Evolutionary conservation across 2,113 vertebrate species (phyloP), one percentile per base, ranked within the genome.

Genomic region (Syrrhaptes paradoxus): DNA sequence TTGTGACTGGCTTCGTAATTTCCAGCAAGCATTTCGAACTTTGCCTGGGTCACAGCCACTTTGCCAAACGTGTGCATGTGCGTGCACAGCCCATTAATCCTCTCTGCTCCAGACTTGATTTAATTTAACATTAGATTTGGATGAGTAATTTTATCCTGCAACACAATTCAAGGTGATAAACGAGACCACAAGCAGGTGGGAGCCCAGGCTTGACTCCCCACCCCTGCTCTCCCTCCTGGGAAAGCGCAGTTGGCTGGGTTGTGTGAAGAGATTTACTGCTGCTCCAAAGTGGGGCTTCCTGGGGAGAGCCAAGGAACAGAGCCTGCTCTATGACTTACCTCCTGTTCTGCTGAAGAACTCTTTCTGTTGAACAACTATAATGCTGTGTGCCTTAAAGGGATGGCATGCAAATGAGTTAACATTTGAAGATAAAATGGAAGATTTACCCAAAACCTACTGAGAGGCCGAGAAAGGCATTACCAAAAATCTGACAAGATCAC

Each of bases 111-210:
- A 61, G 94, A 73, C 95, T 16, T 89, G 95, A 97, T 94, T 97
- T 95, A 95, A 96, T 97, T 97, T 97, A 96, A 94, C 95, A 96
- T 97, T 97, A 97, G 96, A 74, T 82, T 92, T 81, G 95, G 95
- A 96, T 97, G 97, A 96, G 96, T 97, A 96, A 97, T 97, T 97
- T 95, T 96, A 96, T 86, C 95, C 94, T 73, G 93, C 89, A 72
- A 93, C 90, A 89, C 97, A 93, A 91, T 82, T 97, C 96, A 95
- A 92, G 88, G 96, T 94, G 96, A 97, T 96, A 93, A 95, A 97
- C 96, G 96, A 95, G 95, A 74, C 81, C 65, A 67, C 43, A 32
- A 66, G 93, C 93, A 94, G 92, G 95, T 96, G 95, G 91, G 86
- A 82, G 68, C 85, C 74, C 76, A 52, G 93, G 87, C 54, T 51